phyloP scores from a whole-genome alignment of 2,797 vertebrate species.

The Huso huso region DNA sequence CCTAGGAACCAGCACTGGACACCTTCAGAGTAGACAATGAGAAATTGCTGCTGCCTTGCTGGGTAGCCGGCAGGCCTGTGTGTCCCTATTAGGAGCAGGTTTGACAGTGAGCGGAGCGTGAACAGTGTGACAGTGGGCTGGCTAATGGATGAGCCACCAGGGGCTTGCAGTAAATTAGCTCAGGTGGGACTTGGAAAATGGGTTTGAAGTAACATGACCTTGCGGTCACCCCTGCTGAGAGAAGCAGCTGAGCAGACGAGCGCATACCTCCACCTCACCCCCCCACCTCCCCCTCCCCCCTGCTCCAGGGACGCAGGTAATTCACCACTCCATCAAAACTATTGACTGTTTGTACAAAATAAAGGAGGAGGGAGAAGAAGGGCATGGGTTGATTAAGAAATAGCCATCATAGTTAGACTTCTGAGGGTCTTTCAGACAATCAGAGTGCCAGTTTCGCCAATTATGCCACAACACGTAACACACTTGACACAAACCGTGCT shows the following conservation, averaged over 20 bases:
- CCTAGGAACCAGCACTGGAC: slow-evolving; percentile 10
- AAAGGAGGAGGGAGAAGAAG: neutral
- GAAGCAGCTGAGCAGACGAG: neutral
- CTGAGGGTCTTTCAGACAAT: no score
- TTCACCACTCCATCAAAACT: slow-evolving; percentile 29
- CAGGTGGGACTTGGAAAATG: slow-evolving; percentile 1
- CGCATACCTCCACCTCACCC: neutral
- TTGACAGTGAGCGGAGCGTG: slow-evolving; percentile 32
- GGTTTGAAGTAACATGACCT: neutral
- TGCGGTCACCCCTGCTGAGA: neutral
- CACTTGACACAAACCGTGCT: no score
- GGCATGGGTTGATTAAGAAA: no score
- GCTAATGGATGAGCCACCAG: neutral
- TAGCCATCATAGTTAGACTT: no score
- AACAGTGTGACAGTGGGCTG: slow-evolving; percentile 13
- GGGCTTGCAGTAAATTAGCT: neutral
- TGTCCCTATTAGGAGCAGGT: slow-evolving; percentile 21
- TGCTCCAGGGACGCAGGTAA: slow-evolving; percentile 13
- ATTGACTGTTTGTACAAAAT: slow-evolving; percentile 41
- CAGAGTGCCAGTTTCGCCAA: no score
- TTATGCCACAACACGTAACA: no score
- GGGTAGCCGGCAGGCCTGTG: slow-evolving; percentile 54
- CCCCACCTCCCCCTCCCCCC: no score
- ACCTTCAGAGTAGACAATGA: slow-evolving; percentile 70
- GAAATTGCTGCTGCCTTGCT: slow-evolving; percentile 49